Evolutionary conservation across 2,797 vertebrate genomes (phyloP).

Genomic region (Nyctalus aviator): DNA sequence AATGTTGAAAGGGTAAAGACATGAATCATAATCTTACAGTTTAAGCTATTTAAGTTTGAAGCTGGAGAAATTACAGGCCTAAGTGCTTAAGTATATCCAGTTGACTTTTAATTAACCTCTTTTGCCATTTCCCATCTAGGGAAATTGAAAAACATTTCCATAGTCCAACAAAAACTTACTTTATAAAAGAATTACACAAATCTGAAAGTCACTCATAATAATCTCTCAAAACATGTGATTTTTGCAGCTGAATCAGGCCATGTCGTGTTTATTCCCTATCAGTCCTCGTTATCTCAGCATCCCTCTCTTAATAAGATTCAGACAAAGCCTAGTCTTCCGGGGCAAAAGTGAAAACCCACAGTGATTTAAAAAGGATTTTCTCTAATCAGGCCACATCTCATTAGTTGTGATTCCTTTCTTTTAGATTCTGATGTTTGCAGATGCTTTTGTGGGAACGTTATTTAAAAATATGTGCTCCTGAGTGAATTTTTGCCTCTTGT

Average conservation of each 20-base stretch:
- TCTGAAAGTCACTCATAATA: slow-evolving; percentile 61
- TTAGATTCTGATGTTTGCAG: slow-evolving; percentile 51
- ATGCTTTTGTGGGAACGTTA: background rate
- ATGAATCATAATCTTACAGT: slow-evolving; percentile 49
- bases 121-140: slow-evolving; percentile 80
- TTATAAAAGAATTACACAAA: slow-evolving; percentile 35
- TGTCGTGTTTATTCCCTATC: slow-evolving; percentile 71
- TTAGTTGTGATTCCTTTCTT: slow-evolving; percentile 50
- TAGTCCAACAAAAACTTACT: slow-evolving; percentile 50
- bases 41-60: slow-evolving; percentile 65
- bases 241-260: slow-evolving; percentile 78
- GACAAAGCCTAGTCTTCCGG: slow-evolving; percentile 68
- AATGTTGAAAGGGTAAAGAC: slow-evolving; percentile 51
- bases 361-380: slow-evolving; percentile 73
- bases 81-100: slow-evolving; percentile 65
- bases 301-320: slow-evolving; percentile 81
- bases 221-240: slow-evolving; percentile 81
- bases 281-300: slow-evolving; percentile 60
- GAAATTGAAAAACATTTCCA: slow-evolving; percentile 82
- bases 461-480: slow-evolving; percentile 71
- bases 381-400: slow-evolving; percentile 78
- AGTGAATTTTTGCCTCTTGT: slow-evolving; percentile 41
- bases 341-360: slow-evolving; percentile 65
- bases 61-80: slow-evolving; percentile 69
- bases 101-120: slow-evolving; percentile 81